phyloP scores from a whole-genome alignment of 2,888 invertebrate genomes.

The Drosophila limbata region DNA sequence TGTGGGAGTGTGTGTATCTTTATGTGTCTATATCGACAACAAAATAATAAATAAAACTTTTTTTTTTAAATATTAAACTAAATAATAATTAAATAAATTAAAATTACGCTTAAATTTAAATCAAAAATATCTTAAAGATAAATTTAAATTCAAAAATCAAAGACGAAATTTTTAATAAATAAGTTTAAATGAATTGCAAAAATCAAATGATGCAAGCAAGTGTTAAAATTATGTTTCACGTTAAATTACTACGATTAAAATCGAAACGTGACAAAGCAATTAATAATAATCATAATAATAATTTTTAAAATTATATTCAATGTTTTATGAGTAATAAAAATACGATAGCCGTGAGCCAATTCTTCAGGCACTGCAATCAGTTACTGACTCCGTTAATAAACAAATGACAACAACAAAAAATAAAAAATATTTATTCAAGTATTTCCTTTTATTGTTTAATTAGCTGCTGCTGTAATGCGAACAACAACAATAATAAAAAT shows the following conservation, averaged over 20 bases:
- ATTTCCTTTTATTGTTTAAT: conserved; percentile 48
- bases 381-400: conserved; percentile 30
- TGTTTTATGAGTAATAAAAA: conserved; percentile 1
- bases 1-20: neutral
- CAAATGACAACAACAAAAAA: conserved; percentile 2
- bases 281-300: conserved; percentile 5
- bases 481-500: conserved; percentile 50
- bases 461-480: conserved; percentile 48
- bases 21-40: conserved; percentile 1
- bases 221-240: neutral
- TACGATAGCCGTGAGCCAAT: conserved; percentile 30
- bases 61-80: too few relatives aligned
- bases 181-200: neutral
- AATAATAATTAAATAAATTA: conserved; percentile 6
- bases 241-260: conserved; percentile 2
- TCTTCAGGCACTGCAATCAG: conserved; percentile 25
- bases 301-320: neutral
- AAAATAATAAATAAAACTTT: too few relatives aligned
- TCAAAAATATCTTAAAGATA: neutral
- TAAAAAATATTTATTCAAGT: conserved; percentile 17
- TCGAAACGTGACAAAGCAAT: conserved; percentile 19
- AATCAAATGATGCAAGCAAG: neutral
- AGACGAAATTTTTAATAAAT: neutral
- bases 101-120: neutral
- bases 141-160: neutral